Base-by-base conservation (phyloP, 2,113 vertebrate genomes). In the Scortum barcoo region DNA sequence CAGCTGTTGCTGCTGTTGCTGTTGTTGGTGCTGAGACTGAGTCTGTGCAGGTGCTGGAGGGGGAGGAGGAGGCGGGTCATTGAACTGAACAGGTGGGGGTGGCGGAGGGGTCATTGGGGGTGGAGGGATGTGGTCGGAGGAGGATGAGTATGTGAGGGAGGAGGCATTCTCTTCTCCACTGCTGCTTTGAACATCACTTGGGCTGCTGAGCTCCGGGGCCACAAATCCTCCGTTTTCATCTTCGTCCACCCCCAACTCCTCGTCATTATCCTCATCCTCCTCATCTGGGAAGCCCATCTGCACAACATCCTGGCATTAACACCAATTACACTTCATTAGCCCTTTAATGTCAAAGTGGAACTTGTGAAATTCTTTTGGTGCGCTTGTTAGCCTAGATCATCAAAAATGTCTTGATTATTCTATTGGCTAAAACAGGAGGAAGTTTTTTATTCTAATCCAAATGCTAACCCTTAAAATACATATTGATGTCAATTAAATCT, bases 221-320 rank as follows among this genome's bases (percentile, higher is more conserved):
- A 96, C 91, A 0, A 96, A 98, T 83, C 96, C 97, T 79, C 95
- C 97, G 50, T 92, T 95, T 86, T 98, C 95, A 36, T 95, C 95
- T 28, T 95, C 95, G 1, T 95, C 95, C 48, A 92, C 86, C 5
- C 83, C 93, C 46, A 95, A 74, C 0, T 94, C 92, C 4, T 94
- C 91, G 13, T 95, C 94, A 12, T 92, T 93, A 24, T 94, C 93
- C 4, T 95, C 94, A 56, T 95, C 94, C 2, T 95, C 97, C 80
- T 98, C 97, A 10, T 98, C 97, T 0, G 98, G 97, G 92, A 98
- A 99, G 36, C 96, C 97, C 97, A 99, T 97, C 97, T 99, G 95
- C 71, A 89, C 93, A 90, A 94, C 79, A 90, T 95, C 95, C 95
- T 95, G 88, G 80, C 46, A 93, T 94, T 88, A 94, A 86, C 85